Percentiles rank a stretch among this genome's conserved stretches.
phyloP scores from a whole-genome alignment of 1,140 invertebrate species.

The Drosophila suzukii region DNA sequence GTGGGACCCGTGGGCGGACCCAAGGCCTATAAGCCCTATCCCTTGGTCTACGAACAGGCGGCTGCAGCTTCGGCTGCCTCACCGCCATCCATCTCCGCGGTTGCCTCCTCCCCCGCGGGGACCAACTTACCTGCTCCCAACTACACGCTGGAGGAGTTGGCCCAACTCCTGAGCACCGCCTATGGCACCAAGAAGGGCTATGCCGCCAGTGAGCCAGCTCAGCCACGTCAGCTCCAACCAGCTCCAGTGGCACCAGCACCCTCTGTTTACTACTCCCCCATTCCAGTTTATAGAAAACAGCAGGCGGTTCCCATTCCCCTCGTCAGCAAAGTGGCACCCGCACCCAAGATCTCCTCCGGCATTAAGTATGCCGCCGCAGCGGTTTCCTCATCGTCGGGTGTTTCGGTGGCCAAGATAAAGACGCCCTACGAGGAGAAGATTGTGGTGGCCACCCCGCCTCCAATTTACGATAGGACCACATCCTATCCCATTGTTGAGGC shows the following conservation, averaged over 20 bases:
- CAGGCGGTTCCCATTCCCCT: constrained; percentile 2
- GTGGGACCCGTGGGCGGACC: constrained; percentile 15
- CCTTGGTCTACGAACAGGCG: constrained; percentile 42
- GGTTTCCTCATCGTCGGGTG: constrained; percentile 15
- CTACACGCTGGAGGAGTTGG: constrained; percentile 69
- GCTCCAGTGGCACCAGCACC: constrained; percentile 6
- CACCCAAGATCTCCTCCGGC: constrained; percentile 8
- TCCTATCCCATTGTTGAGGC: constrained; percentile 56
- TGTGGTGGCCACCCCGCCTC: constrained; percentile 51
- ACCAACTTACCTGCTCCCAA: constrained; percentile 63
- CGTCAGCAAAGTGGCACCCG: constrained; percentile 27
- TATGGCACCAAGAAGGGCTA: constrained; percentile 60
- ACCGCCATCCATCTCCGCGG: constrained; percentile 4
- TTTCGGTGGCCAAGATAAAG: constrained; percentile 60
- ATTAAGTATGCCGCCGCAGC: constrained; percentile 41
- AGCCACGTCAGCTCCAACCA: constrained; percentile 20
- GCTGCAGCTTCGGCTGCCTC: constrained; percentile 15
- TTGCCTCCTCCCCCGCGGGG: constrained; percentile 27
- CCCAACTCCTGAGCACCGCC: constrained; percentile 63
- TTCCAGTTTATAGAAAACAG: constrained; percentile 30
- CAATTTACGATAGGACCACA: constrained; percentile 62
- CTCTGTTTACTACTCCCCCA: constrained; percentile 51
- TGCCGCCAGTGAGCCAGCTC: constrained; percentile 19
- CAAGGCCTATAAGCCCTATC: constrained; percentile 55
- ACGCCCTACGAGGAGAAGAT: constrained; percentile 65